Base-by-base conservation (phyloP, 2,888 invertebrate species). In the Acleris holmiana region DNA sequence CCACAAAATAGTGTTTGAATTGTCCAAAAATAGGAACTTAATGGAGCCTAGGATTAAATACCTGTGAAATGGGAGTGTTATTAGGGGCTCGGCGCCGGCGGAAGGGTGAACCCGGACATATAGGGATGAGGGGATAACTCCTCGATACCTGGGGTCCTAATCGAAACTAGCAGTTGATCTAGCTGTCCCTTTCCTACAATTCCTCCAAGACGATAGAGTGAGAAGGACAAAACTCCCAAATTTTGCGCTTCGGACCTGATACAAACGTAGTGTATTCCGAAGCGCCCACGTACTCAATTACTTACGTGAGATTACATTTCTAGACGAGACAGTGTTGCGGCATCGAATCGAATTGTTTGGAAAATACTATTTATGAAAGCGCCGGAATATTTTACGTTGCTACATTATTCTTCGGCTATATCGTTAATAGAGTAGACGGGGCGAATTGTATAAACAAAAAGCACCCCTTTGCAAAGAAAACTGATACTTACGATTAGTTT, bases 11-110 rank as follows among this genome's bases (percentile, higher is more conserved):
- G 19, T 7, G 35, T 35, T 29, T 10, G 10, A 53, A 53, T 23
- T 58, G 58, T 40, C 21, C 51, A 53, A 29, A 25, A 48, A 63
- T 6, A 48, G 21, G 35, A 35, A 25, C 4, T 18, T 35, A 63
- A 63, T 25, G 46, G 40, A 46, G 10, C 44, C 25, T 62, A 44
- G 55, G 21, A 18, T 41, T 25, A 61, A 57, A 62, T 48, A 29
- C 41, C 40, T 51, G 47, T 23, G 63, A 64, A 58, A 64, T 49
- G 58, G 48, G 25, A 58, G 58, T 53, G 58, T 54, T 58, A 64
- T 54, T 25, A 44, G 18, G 41, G 41, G 35, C 19, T 54, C 17
- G 64, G 48, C 64, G 64, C 58, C 64, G 64, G 58, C 64, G 64
- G 64, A 54, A 58, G 58, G 53, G 56, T 49, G 56, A 18, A 21